Percentiles rank a stretch among this genome's conserved stretches.
These are phyloP conservation scores for Epistrophe grossulariae DNA, from an alignment of 2,888 invertebrate species.

Conservation along the genomic window DNA sequence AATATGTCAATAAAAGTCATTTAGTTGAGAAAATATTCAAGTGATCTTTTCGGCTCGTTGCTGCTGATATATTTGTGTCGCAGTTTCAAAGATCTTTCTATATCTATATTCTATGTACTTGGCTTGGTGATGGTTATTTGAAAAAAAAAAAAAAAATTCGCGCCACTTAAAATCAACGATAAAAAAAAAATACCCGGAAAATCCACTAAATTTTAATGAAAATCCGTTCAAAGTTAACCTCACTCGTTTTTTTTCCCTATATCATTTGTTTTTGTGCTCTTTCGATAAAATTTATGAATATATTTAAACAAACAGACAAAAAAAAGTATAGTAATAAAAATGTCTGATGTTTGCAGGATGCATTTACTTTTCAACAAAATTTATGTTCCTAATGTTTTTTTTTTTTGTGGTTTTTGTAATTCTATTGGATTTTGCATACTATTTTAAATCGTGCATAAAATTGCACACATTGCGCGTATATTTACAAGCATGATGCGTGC, in stretches of 20 bases:
- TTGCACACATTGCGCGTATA: constrained; percentile 56
- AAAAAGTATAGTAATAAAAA: constrained; percentile 28
- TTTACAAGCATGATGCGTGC: constrained; percentile 27
- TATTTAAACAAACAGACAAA: constrained; percentile 26
- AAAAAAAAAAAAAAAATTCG: constrained; percentile 44
- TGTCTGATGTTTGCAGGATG: constrained; percentile 46
- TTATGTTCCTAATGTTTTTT: constrained; percentile 64
- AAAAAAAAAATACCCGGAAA: constrained; percentile 55
- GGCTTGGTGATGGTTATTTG: constrained; percentile 46
- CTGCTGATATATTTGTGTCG: constrained; percentile 72
- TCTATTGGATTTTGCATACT: constrained; percentile 43
- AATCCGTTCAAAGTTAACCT: constrained; percentile 46
- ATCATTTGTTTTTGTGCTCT: constrained; percentile 32
- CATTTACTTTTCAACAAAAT: constrained; percentile 68
- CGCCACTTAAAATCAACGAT: constrained; percentile 49
- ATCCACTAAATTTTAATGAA: constrained; percentile 72
- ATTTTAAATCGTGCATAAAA: constrained; percentile 72
- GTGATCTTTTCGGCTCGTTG: constrained; percentile 63
- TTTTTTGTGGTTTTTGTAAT: background rate
- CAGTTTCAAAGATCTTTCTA: constrained; percentile 24
- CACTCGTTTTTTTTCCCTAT: constrained; percentile 36
- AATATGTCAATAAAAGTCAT: constrained; percentile 83
- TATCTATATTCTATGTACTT: background rate
- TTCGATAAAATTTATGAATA: constrained; percentile 55
- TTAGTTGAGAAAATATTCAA: constrained; percentile 77